Base-by-base conservation (phyloP, 2,888 invertebrate species). In the Andrena marginata region DNA sequence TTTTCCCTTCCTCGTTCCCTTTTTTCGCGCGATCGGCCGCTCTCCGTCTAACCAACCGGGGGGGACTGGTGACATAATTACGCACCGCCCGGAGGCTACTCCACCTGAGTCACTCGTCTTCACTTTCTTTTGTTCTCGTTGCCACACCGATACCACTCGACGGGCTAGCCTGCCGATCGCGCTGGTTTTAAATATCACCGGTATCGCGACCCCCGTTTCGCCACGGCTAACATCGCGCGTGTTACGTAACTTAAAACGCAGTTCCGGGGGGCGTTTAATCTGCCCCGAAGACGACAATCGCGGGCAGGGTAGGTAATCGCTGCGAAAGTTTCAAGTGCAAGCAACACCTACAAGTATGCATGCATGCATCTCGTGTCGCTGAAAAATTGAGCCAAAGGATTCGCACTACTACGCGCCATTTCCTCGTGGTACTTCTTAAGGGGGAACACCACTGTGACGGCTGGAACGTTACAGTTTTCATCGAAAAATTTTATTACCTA, bases 1-100 rank as follows among this genome's bases (percentile, higher is more conserved):
- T 60, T n/a, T 59, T 60, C 62, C 67, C 71, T 54, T 60, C 31
- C 59, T 20, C 23, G 29, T 64, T 63, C 80, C 69, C 79, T 85
- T 77, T 77, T 42, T 71, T 76, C 49, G 48, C 63, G 48, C 72
- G 80, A 73, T 72, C 80, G 70, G 75, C 85, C 85, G 81, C 82
- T 88, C 89, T 85, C 78, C 81, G 82, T 87, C 85, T 70, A 79
- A 65, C 76, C 81, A 75, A 42, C 74, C 42, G 42, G 16, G 87
- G 87, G 85, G 86, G 89, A 90, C 90, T 87, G 89, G 92, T 93
- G 93, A 93, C 92, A 93, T 93, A 93, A 93, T 93, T 93, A 91
- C 91, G 89, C 85, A 89, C 85, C 82, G 87, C 85, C 87, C 86
- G 78, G 87, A 90, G 91, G 91, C 90, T 90, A 88, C 88, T 90